Base-by-base conservation (phyloP, 2,888 invertebrate genomes). In the Andrena marginata region DNA sequence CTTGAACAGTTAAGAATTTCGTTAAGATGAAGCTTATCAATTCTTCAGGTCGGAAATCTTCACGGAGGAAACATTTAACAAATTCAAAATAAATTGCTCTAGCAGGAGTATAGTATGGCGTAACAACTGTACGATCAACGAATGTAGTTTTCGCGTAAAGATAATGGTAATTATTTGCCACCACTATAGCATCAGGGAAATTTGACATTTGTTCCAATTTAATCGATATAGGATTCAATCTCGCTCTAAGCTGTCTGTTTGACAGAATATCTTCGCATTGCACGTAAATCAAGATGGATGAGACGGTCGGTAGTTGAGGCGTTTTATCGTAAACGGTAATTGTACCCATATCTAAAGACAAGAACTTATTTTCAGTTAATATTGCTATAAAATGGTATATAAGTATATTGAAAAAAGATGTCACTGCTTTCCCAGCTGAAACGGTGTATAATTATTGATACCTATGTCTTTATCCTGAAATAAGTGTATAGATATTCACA, bases 121-220 rank as follows among this genome's bases (percentile, higher is more conserved):
- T 84, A 3, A 49, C 10, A 10, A 79, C 60, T 13, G 33, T 63
- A 13, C 42, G 71, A 56, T 79, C 60, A 4, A 74, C 75, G 10
- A 82, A 77, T 10, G 54, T 16, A 59, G 64, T 54, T 56, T 76
- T 84, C 33, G 62, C 72, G 4, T 79, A 82, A n/a, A 84, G 8
- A 26, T 26, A 78, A 6, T 59, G 49, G 59, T 82, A 75, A 26
- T 62, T 62, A 4, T 42, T 62, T 26, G 49, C 69, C 1, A 42
- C 75, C n/a, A 68, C n/a, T 42, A 54, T 42, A 16, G 72, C 48
- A 5, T 42, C 8, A 0, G 84, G 84, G 8, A 84, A 78, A 63
- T 84, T 82, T 7, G 68, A 72, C 16, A 82, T 2, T 29, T 82
- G 72, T 20, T 82, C 75, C 56, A 84, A 56, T 49, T 82, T 78